Base-by-base conservation (phyloP, 2,888 invertebrate genomes). In the Andrena marginata region DNA sequence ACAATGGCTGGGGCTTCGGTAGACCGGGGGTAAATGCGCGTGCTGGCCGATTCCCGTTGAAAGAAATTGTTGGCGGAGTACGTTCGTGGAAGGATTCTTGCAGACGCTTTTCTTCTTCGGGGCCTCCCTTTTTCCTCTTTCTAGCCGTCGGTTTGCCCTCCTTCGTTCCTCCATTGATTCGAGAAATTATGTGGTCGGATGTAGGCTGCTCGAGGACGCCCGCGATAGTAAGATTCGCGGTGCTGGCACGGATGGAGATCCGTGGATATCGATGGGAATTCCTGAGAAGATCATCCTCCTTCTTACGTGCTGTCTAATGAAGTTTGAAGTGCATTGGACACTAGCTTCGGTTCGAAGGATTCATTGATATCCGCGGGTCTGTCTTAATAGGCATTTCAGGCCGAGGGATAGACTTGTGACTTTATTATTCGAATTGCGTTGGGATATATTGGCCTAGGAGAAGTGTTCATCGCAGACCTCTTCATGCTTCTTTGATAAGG, bases 11-110 rank as follows among this genome's bases (percentile, higher is more conserved):
- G 42, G 70, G 75, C 70, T 82, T 80, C 70, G 70, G 67, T 68
- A 82, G 71, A 72, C 76, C 69, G 71, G 75, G 42, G 76, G 72
- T 76, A 82, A 80, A 82, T 82, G 76, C 71, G 54, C 78, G 62
- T 29, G 26, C 29, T 69, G 64, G 56, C 31, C 29, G 42, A 29
- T 54, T 56, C 69, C 48, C 64, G 54, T 35, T 23, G 75, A 71
- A 68, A 75, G 82, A 80, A 71, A 75, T 75, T 49, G 70, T 63
- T 48, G 70, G 35, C 16, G 35, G 23, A 56, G 75, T 67, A 65
- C 60, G 49, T 72, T 31, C 35, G 7, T 20, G 68, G 67, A 68
- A 68, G 54, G 67, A 71, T 80, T 77, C 67, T 20, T 48, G n/a
- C 35, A 20, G 59, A 35, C 33, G 33, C 62, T 29, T 56, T 64